Base-by-base conservation (phyloP, 2,113 vertebrate genomes). In the Protomyctophum bolini region DNA sequence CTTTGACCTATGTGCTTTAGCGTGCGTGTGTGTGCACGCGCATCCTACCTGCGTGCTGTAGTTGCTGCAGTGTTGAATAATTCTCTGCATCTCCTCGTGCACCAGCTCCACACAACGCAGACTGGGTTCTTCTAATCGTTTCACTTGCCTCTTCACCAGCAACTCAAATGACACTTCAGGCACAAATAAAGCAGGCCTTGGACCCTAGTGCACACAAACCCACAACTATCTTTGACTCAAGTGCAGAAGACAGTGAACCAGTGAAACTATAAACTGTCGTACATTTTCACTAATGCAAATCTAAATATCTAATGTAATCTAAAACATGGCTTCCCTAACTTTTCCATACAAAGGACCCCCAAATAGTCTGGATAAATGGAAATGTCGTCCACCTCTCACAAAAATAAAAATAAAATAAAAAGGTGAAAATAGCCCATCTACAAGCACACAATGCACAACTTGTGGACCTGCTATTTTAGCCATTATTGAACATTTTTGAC, bases 41-140 rank as follows among this genome's bases (percentile, higher is more conserved):
- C 58, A 49, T 12, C 59, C 59, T 41, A 98, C 97, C 95, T 99
- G 98, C 4, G 98, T 99, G 75, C 97, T 99, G 85, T 98, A 99
- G 88, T 97, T 98, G 86, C 96, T 98, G 90, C 97, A 98, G 45
- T 99, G 98, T 76, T 99, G 98, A 81, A 99, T 99, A 78, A 99
- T 98, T 86, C 97, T 93, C 80, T 99, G 97, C 97, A 99, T 99
- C 90, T 99, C 98, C 80, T 99, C 98, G 1, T 99, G 98, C 66
- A 99, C 98, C 51, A 99, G 91, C 80, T 99, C 98, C 80, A 99
- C 98, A 33, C 97, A 99, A 58, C 98, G 96, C 68, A 99, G 91
- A 71, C 97, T 99, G 2, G 97, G 97, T 56, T 99, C 98, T 84
- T 99, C 97, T 77, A 99, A 89, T 65, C 97, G 96, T 81, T 99